A percentile compares a stretch with the other conserved stretches of the same genome.
Conservation (phyloP, 2,797 vertebrate species). For the Hipposideros larvatus region DNA sequence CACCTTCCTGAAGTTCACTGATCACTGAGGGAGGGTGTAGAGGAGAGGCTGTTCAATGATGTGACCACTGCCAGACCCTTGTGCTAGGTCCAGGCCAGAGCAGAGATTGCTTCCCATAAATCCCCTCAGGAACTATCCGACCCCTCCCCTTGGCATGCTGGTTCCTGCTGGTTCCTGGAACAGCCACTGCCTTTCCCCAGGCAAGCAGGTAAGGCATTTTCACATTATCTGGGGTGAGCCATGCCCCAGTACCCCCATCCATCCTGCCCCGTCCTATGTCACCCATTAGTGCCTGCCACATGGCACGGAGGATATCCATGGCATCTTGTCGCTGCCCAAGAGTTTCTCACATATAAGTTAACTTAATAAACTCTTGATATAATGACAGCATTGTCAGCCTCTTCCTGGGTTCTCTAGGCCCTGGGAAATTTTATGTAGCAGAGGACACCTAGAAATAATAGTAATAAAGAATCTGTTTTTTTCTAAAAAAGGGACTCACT, state of each 20-base stretch:
- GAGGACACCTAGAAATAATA: background rate
- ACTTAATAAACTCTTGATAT: background rate
- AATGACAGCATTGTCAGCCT: background rate
- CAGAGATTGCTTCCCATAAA: background rate
- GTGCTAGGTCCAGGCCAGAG: rapidly evolving
- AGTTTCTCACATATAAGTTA: background rate
- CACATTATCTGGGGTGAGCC: background rate
- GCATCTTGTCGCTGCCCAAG: too few species aligned
- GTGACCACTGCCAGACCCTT: background rate
- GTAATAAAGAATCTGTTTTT: background rate
- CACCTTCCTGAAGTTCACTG: background rate
- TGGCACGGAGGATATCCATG: background rate
- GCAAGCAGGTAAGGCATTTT: background rate
- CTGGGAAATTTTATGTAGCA: background rate
- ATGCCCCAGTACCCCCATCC: too few species aligned
- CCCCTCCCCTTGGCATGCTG: background rate
- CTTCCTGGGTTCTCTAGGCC: background rate
- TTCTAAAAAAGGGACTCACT: background rate
- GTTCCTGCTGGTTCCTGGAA: background rate
- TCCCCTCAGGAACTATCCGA: background rate
- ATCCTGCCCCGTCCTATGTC: background rate
- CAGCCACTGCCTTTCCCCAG: background rate
- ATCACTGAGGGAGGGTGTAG: background rate
- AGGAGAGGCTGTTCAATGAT: too few species aligned
- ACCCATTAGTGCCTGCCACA: background rate